phyloP scores from a whole-genome alignment of 2,888 invertebrate species.

The Drosophila paracracens region DNA sequence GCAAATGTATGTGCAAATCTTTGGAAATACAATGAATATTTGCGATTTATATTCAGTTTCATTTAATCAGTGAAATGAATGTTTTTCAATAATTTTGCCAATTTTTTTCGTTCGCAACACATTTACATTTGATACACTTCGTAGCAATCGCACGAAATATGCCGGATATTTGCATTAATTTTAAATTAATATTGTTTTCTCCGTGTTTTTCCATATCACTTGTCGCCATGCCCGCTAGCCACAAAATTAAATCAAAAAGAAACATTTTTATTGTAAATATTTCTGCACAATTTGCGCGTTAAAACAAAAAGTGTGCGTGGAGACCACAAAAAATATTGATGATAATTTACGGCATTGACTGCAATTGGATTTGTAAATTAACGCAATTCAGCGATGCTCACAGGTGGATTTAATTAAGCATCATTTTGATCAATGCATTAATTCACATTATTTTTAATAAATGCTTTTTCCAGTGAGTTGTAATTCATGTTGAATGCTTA shows the following conservation, averaged over 20 bases:
- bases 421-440: neutral
- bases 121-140: neutral
- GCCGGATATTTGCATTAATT: conserved; percentile 61
- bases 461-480: neutral
- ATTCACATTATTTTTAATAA: neutral
- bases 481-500: neutral
- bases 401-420: conserved; percentile 59
- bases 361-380: conserved; percentile 67
- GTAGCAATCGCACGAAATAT: conserved; percentile 23
- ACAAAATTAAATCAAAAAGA: conserved; percentile 72
- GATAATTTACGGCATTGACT: conserved; percentile 59
- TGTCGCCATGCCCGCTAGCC: conserved; percentile 42
- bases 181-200: conserved; percentile 46
- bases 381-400: conserved; percentile 60
- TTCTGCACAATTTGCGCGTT: conserved; percentile 47
- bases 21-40: neutral
- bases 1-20: neutral
- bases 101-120: neutral
- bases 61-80: neutral
- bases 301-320: conserved; percentile 1
- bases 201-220: conserved; percentile 36
- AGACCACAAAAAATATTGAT: conserved; percentile 45
- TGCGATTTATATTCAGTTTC: neutral
- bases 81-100: neutral
- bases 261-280: conserved; percentile 24